These are phyloP conservation scores for Rhegmatorhina hoffmannsi DNA, from an alignment of 2,113 vertebrate genomes.

Conservation along the genomic window DNA sequence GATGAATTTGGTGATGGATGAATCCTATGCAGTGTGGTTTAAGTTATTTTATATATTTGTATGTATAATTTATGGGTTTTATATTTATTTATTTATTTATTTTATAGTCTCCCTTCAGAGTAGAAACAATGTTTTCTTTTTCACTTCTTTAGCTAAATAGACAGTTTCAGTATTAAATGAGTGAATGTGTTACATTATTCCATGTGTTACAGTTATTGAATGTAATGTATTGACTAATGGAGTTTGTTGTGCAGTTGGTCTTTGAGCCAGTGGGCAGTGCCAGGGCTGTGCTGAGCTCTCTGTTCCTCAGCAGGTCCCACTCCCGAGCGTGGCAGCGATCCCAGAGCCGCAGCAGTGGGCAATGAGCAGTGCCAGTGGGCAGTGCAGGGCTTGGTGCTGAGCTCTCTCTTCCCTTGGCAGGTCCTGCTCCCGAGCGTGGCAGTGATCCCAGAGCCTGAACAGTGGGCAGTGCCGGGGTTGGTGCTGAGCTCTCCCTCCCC, in stretches of 20 bases:
- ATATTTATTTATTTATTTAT: neutral
- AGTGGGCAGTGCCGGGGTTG: no score
- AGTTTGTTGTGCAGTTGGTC: neutral
- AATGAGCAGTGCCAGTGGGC: no score
- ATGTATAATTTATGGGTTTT: neutral
- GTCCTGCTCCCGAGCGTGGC: no score
- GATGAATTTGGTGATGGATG: neutral
- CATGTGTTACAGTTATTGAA: neutral
- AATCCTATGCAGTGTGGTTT: fast-evolving
- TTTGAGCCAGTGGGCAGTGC: neutral
- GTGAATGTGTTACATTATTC: fast-evolving
- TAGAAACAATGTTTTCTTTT: neutral
- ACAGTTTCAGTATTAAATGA: neutral
- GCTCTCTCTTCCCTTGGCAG: no score
- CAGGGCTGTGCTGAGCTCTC: no score
- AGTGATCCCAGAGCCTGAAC: no score
- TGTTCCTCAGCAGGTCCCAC: no score
- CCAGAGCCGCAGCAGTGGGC: no score
- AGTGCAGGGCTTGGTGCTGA: no score
- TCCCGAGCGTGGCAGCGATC: no score
- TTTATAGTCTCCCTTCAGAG: neutral
- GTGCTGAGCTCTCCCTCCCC: no score
- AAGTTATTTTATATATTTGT: neutral
- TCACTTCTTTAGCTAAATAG: neutral
- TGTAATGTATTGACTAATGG: neutral